A percentile compares a stretch with the other conserved stretches of the same genome.
Conservation (phyloP, 1,140 invertebrate genomes). For the Cherax quadricarinatus region DNA sequence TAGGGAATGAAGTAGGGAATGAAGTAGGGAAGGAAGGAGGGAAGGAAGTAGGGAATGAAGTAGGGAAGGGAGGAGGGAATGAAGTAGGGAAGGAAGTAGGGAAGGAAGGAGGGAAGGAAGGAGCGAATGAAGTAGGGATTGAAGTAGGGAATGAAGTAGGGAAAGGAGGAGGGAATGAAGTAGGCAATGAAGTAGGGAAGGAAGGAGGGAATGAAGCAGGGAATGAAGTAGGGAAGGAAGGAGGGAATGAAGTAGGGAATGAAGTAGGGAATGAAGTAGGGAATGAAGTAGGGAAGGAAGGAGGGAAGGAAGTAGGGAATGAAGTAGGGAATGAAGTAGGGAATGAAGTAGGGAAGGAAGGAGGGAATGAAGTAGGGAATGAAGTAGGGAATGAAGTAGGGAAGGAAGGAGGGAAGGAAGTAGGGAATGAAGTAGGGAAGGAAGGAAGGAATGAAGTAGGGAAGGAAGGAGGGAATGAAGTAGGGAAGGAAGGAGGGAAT, state of each 20-base stretch:
- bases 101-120: conserved; percentile 1
- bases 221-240: no score
- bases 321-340: no score
- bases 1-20: neutral
- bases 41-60: no score
- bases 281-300: neutral
- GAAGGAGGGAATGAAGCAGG: neutral
- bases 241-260: no score
- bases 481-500: neutral
- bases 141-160: neutral
- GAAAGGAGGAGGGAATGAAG: conserved; percentile 4
- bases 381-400: no score
- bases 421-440: neutral
- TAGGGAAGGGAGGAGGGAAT: no score
- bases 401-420: conserved; percentile 1
- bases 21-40: neutral
- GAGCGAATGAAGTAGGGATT: neutral
- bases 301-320: no score
- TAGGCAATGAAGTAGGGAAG: conserved; percentile 18
- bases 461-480: conserved; percentile 35
- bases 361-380: neutral
- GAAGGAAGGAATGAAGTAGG: conserved; percentile 11
- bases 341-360: no score
- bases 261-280: neutral
- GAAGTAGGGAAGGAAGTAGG: no score